These are phyloP conservation scores for Trachymyrmex cornetzi DNA, from an alignment of 1,140 invertebrate species.

Conservation along the genomic window DNA sequence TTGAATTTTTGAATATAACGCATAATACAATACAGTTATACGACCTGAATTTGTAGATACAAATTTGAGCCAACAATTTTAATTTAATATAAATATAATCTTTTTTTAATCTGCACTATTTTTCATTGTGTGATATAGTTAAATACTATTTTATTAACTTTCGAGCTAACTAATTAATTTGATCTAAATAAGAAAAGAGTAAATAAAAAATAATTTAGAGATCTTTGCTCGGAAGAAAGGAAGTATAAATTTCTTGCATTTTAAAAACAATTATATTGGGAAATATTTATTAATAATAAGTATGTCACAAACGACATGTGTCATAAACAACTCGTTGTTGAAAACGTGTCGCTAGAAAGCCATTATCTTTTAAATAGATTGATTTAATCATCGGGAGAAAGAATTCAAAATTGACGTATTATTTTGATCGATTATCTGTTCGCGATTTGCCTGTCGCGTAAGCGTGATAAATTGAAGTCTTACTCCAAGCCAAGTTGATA, in stretches of 20 bases:
- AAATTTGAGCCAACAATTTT: background rate
- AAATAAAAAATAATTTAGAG: background rate
- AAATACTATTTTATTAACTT: background rate
- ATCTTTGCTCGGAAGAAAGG: background rate
- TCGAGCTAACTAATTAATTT: background rate
- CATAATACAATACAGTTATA: background rate
- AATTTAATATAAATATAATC: background rate
- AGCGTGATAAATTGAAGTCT: slow-evolving; percentile 54
- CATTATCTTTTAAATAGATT: slow-evolving; percentile 1
- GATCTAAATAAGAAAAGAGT: background rate
- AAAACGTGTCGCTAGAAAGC: background rate
- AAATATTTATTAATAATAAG: background rate
- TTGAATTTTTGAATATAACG: background rate
- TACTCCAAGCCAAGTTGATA: background rate
- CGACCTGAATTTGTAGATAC: background rate
- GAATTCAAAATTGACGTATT: slow-evolving; percentile 16
- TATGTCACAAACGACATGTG: background rate
- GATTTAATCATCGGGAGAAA: slow-evolving; percentile 33
- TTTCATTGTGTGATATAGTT: background rate
- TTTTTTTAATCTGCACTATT: background rate
- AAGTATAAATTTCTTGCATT: background rate
- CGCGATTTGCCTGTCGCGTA: background rate
- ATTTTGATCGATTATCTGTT: slow-evolving; percentile 50
- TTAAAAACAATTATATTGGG: background rate
- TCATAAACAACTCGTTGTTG: background rate